Percentiles rank a stretch among this genome's conserved stretches.
phyloP scores from a whole-genome alignment of 2,888 invertebrate genomes.

The Cephus pygmeus region DNA sequence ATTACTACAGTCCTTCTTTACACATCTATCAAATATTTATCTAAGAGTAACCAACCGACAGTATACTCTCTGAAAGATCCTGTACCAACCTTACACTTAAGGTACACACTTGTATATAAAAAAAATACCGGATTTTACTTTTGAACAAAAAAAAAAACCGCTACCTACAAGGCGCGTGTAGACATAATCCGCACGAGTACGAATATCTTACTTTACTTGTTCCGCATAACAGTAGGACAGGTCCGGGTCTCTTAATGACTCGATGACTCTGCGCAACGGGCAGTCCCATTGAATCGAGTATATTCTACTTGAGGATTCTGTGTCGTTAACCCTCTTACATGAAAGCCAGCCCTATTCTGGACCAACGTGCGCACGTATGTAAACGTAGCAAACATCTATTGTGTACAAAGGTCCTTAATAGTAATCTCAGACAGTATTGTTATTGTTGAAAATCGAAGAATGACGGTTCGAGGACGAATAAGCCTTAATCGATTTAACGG shows the following conservation, averaged over 20 bases:
- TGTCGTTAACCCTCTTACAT: constrained; percentile 13
- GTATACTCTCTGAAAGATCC: not conserved
- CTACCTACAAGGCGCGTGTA: not conserved
- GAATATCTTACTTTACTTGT: constrained; percentile 5
- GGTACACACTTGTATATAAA: not conserved
- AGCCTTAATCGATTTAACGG: constrained; percentile 2
- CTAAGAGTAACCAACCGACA: not conserved
- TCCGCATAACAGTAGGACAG: constrained; percentile 12
- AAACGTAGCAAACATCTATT: not conserved
- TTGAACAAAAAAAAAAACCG: not conserved
- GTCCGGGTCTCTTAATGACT: constrained; percentile 8
- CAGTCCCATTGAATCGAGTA: not conserved
- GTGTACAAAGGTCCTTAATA: not conserved
- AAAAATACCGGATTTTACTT: not conserved
- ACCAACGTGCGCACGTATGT: not conserved
- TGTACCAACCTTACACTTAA: not conserved
- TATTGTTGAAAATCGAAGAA: not conserved
- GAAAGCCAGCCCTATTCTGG: constrained; percentile 1
- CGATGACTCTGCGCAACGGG: constrained; percentile 7
- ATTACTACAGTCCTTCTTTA: not conserved
- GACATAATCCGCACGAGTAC: not conserved
- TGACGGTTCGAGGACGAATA: not conserved
- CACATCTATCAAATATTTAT: not conserved
- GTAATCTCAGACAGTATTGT: not conserved
- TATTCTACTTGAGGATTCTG: not conserved